phyloP scores from a whole-genome alignment of 1,140 invertebrate genomes.

The Cepaea nemoralis region DNA sequence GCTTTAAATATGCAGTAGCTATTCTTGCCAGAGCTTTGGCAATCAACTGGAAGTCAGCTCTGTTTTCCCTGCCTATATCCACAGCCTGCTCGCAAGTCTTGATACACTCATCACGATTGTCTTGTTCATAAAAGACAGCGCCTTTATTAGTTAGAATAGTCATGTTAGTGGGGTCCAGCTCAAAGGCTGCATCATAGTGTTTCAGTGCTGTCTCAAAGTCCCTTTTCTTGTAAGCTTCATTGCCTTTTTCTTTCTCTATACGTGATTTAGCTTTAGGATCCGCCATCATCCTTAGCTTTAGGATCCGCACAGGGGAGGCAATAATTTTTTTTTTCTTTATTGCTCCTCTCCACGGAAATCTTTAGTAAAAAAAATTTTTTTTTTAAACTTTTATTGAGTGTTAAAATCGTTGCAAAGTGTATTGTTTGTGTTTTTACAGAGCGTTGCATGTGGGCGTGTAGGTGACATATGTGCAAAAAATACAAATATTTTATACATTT shows the following conservation, averaged over 20 bases:
- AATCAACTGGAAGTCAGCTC: slow-evolving; percentile 96
- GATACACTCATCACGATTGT: slow-evolving; percentile 93
- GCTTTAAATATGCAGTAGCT: slow-evolving; percentile 75
- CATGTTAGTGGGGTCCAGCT: slow-evolving; percentile 92
- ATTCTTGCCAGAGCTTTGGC: slow-evolving; percentile 78
- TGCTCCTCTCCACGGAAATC: too few species aligned
- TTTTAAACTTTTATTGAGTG: too few species aligned
- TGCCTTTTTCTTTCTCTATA: slow-evolving; percentile 93
- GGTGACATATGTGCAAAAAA: too few species aligned
- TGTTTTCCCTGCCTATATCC: slow-evolving; percentile 94
- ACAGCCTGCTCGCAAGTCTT: slow-evolving; percentile 93
- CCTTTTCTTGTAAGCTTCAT: slow-evolving; percentile 95
- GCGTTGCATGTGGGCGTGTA: too few species aligned
- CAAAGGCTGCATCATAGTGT: slow-evolving; percentile 92
- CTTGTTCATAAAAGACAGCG: slow-evolving; percentile 96
- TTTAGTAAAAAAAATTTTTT: too few species aligned
- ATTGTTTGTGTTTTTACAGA: too few species aligned
- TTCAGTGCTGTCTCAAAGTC: slow-evolving; percentile 89
- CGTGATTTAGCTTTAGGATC: too few species aligned
- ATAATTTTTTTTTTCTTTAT: too few species aligned
- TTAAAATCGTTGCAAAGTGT: too few species aligned
- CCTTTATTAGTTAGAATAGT: slow-evolving; percentile 94
- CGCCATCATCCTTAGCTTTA: too few species aligned
- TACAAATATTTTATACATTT: too few species aligned
- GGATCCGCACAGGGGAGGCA: too few species aligned